phyloP scores from a whole-genome alignment of 2,888 invertebrate species.

The Himalopsyche anomala region DNA sequence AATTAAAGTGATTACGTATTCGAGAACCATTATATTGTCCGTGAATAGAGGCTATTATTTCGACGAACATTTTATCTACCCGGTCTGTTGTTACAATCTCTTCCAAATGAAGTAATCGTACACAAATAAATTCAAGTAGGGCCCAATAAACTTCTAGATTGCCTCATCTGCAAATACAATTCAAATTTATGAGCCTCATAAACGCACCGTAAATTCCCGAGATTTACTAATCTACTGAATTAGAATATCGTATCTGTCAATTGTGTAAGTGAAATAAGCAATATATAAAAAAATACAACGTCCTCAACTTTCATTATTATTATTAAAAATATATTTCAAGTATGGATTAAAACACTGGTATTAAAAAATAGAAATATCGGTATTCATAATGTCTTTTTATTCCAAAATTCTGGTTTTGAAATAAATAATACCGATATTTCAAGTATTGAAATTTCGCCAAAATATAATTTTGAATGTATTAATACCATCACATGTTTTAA shows the following conservation, averaged over 20 bases:
- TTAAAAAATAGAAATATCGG: no score
- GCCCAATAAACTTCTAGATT: conserved; percentile 26
- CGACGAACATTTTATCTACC: background rate
- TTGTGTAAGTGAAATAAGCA: background rate
- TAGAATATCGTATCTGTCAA: conserved; percentile 23
- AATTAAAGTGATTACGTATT: conserved; percentile 7
- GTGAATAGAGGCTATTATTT: background rate
- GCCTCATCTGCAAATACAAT: conserved; percentile 32
- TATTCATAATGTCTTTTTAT: no score
- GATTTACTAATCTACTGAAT: conserved; percentile 10
- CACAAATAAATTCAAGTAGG: conserved; percentile 15
- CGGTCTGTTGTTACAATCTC: background rate
- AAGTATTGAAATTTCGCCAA: no score
- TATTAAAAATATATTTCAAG: no score
- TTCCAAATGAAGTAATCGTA: conserved; percentile 38
- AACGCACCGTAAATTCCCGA: conserved; percentile 3
- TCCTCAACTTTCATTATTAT: no score
- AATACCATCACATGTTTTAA: no score
- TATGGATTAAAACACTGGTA: no score
- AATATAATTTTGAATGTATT: no score
- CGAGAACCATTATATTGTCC: background rate
- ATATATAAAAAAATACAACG: no score
- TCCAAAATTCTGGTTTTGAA: no score
- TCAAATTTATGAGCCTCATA: conserved; percentile 25
- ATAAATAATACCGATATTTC: no score